Base-by-base conservation (phyloP, 2,113 vertebrate genomes). In the Isurus oxyrinchus region DNA sequence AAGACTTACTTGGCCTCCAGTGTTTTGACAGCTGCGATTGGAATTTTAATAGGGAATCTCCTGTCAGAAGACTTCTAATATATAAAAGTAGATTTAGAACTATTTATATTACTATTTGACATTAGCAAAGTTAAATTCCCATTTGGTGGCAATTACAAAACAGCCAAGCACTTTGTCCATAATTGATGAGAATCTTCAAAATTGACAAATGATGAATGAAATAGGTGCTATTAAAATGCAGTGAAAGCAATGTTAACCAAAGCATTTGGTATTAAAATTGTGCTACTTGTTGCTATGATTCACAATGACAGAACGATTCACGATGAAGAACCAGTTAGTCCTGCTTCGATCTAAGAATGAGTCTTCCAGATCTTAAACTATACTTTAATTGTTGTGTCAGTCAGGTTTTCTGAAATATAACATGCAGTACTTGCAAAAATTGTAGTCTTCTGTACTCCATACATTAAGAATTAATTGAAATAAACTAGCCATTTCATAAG, bases 11-110 rank as follows among this genome's bases (percentile, higher is more conserved):
- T 93, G 57, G 90, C 90, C 90, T 93, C 59, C 13, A 40, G 90
- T 93, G 90, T 93, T 93, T 93, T 93, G 90, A 93, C 90, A 93
- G 90, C 90, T 93, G 90, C 16, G 5, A 93, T 14, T 61, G 59
- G 57, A 63, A 63, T 40, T 93, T 93, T 59, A 93, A 63, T 14
- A 61, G 57, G n/a, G 59, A n/a, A 61, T 61, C 57, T 91, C 57
- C 57, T 61, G 57, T 93, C 90, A 93, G 88, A 13, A 91, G 35
- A 63, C 59, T 84, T 44, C 59, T 5, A 63, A 61, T 59, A 90
- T 90, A 90, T 63, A 94, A 94, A 84, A 84, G 66, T 40, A 66
- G 90, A 66, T 94, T 61, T 63, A 40, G n/a, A 63, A 63, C 57
- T 63, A 66, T 94, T 94, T 94, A 66, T 63, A 63, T 93, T 93